Evolutionary conservation across 2,113 vertebrate genomes (phyloP), one percentile per base, ranked within the genome.

Genomic region (Amazona vittata): DNA sequence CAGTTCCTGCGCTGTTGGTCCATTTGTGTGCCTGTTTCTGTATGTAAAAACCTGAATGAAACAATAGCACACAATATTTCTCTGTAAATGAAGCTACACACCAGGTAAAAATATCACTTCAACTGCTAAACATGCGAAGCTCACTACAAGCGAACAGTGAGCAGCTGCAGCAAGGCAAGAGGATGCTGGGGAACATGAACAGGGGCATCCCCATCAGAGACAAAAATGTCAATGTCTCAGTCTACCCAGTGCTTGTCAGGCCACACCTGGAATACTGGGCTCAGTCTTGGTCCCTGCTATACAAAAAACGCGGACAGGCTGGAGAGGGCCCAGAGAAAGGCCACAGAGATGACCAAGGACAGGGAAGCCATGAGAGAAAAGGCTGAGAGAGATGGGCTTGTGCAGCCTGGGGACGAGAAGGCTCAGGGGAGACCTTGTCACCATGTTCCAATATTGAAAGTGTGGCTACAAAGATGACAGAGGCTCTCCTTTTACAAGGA

Each of bases 21-120:
- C 2, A 0, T 44, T 39, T 53, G 14, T 31, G 28, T 1, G 0
- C 22, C 18, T 13, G 15, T 62, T 81, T 31, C 76, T 57, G 9
- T 5, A 19, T 2, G 14, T 28, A 60, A 55, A 86, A 91, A 16
- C 11, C 14, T 16, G 2, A 55, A 57, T 39, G 13, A 41, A 73
- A 63, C 9, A 69, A 67, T 9, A 33, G 20, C 28, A 5, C 4
- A 2, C 10, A 43, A 6, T 25, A 65, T 43, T 44, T 80, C 65
- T 25, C 44, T 1, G 1, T 26, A 80, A 86, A 76, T 18, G 8
- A 70, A 89, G 15, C 18, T 83, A 65, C 1, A 1, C 7, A 25
- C 29, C 33, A 65, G 12, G 41, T 25, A 73, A 83, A 73, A 95
- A 24, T 13, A 78, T 6, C 41, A 65, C 31, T 69, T 44, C 28